Percentiles rank a stretch among this genome's conserved stretches.
These are phyloP conservation scores for Bothrops jararaca DNA, from an alignment of 2,113 vertebrate species.

Conservation along the genomic window DNA sequence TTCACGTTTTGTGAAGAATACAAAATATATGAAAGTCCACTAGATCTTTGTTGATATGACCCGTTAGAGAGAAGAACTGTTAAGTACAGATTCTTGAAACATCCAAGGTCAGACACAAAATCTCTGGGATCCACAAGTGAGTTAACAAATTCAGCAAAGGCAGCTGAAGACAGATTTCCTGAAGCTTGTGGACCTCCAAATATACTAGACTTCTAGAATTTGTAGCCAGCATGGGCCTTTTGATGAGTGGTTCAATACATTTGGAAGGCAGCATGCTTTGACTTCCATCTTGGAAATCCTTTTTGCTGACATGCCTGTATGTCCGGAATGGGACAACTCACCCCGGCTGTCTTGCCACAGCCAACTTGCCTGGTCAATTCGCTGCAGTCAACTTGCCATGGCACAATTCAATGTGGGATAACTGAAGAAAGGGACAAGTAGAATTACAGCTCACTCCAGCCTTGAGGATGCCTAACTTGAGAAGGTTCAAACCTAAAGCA, in stretches of 20 bases:
- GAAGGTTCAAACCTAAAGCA: background rate
- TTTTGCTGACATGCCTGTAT: background rate
- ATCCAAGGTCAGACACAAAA: background rate
- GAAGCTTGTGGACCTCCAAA: background rate
- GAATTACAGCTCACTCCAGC: no score
- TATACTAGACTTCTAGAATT: background rate
- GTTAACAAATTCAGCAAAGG: background rate
- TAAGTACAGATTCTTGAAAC: background rate
- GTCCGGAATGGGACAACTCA: background rate
- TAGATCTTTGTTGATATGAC: background rate
- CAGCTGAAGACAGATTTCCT: background rate
- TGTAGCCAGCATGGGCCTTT: background rate
- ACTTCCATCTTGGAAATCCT: background rate
- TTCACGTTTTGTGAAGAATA: background rate
- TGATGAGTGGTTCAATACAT: background rate
- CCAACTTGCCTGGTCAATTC: background rate
- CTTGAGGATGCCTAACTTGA: no score
- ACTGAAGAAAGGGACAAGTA: background rate
- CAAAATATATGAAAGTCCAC: background rate
- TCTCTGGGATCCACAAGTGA: background rate
- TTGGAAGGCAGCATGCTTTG: background rate
- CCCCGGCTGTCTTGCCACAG: background rate
- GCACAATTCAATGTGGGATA: background rate
- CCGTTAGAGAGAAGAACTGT: background rate
- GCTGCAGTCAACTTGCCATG: background rate